Evolutionary conservation across 2,888 invertebrate species (phyloP), one percentile per base, ranked within the genome.

Genomic region (Saturnia pavonia): DNA sequence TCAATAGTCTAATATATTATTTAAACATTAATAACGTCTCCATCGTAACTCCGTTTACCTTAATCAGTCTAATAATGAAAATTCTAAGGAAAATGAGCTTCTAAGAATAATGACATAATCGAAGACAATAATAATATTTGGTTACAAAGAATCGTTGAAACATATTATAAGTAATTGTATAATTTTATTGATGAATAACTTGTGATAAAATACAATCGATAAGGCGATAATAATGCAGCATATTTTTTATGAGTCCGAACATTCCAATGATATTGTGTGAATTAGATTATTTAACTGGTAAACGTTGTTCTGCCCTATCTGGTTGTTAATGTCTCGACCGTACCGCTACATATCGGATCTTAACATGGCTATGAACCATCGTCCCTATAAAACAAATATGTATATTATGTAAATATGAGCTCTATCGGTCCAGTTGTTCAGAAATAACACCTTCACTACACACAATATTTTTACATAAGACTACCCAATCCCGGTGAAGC

Each of bases 171-270:
- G 25, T 57, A 65, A 65, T 27, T 27, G 43, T 70, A 42, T 54
- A 67, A 66, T 67, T 67, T 70, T 70, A 67, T 65, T 66, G 65
- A 70, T 65, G 51, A 66, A 66, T 42, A 70, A 70, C 25, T 42
- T 4, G 19, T 67, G 70, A 70, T 70, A 70, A 70, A 22, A 42
- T n/a, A 25, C n/a, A 42, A 67, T 57, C 40, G 65, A 65, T 65
- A 65, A 65, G n/a, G 0, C 40, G 65, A 65, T 65, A 65, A 65
- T 65, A 40, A 40, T 65, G 40, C 65, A 19, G 65, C 40, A 65
- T 65, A n/a, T 7, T 16, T 40, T 40, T 65, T 65, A 40, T 19
- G 65, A 65, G 65, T 34, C n/a, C 12, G 19, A 11, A 65, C 40
- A 65, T 65, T 40, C 65, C 65, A 40, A 40, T 7, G 40, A 65